phyloP scores from a whole-genome alignment of 2,113 vertebrate species.

The Urocolius indicus region DNA sequence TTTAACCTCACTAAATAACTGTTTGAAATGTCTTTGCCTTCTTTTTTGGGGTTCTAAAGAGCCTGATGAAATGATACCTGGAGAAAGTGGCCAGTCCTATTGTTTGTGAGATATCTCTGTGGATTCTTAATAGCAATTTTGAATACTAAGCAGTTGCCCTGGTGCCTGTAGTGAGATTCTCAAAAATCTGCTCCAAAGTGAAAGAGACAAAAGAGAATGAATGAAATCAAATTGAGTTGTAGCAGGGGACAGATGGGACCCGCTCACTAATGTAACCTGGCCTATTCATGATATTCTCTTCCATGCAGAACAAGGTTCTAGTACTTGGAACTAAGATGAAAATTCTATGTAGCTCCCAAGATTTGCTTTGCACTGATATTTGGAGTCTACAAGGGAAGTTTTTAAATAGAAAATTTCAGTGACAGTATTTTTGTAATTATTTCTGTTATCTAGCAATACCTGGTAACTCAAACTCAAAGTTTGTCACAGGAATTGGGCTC shows the following conservation, averaged over 20 bases:
- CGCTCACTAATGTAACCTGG: conserved; percentile 69
- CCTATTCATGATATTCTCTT: conserved; percentile 77
- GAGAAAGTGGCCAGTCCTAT: conserved; percentile 63
- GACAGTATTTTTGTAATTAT: neutral
- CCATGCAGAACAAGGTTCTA: conserved; percentile 40
- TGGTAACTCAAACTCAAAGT: neutral
- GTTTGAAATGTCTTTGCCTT: conserved; percentile 63
- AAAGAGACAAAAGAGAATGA: conserved; percentile 82
- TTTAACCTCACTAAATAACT: conserved; percentile 63
- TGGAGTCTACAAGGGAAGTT: neutral
- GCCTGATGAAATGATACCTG: conserved; percentile 75
- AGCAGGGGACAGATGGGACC: conserved; percentile 86
- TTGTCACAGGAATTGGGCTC: rapidly evolving
- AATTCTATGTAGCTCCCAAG: neutral
- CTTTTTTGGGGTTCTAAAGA: conserved; percentile 59
- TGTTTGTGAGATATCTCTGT: conserved; percentile 42
- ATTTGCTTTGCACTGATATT: neutral
- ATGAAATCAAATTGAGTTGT: conserved; percentile 84
- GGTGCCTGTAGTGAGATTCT: conserved; percentile 75
- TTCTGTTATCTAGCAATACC: neutral
- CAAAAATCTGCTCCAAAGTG: conserved; percentile 75
- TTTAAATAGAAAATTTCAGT: neutral
- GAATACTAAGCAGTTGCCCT: conserved; percentile 76
- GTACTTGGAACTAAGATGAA: conserved; percentile 24
- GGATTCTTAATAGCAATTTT: conserved; percentile 52